A percentile compares a stretch with the other conserved stretches of the same genome.
These are phyloP conservation scores for Diceros bicornis DNA, from an alignment of 2,797 vertebrate species.

Conservation along the genomic window DNA sequence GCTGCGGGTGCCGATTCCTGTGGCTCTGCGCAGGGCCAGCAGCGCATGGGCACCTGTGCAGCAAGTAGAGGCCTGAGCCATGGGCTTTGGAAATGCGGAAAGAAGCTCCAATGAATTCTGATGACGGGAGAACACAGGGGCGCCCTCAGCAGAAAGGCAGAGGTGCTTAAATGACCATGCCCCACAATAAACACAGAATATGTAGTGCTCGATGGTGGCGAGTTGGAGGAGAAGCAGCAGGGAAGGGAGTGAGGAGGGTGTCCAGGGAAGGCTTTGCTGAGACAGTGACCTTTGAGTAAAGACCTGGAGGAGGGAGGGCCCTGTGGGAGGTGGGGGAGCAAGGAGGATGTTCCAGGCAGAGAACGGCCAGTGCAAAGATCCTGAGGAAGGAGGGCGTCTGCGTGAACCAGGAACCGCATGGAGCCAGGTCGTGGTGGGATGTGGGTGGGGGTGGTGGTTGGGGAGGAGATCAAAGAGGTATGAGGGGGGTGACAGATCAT, in stretches of 20 bases:
- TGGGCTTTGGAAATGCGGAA: neutral
- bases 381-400: neutral
- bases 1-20: neutral
- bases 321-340: rapidly evolving
- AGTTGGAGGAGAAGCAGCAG: neutral
- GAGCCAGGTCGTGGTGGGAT: too few species aligned
- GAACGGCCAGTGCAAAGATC: neutral
- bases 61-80: neutral
- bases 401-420: neutral
- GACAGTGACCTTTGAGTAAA: neutral
- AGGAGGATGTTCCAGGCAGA: neutral
- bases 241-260: neutral
- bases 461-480: neutral
- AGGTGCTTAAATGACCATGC: neutral
- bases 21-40: neutral
- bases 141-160: neutral
- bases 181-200: neutral
- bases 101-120: neutral
- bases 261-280: neutral
- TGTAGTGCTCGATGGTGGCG: too few species aligned
- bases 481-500: rapidly evolving
- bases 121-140: neutral
- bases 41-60: neutral
- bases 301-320: neutral
- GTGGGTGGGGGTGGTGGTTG: too few species aligned